phyloP scores from a whole-genome alignment of 2,797 vertebrate genomes.

The Cirrhinus mrigala region DNA sequence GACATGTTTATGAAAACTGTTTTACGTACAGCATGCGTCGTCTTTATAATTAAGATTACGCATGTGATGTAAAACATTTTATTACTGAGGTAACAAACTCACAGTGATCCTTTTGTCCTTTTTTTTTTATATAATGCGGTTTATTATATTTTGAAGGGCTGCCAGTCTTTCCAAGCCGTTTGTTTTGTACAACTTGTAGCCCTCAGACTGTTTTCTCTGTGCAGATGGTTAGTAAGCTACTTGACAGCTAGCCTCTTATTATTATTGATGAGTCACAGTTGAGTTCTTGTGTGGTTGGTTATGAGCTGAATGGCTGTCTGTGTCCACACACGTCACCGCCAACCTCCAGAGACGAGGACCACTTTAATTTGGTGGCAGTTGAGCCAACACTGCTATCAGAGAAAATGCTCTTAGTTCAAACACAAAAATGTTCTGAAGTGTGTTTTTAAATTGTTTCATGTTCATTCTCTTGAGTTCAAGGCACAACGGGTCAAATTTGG shows the following conservation, averaged over 20 bases:
- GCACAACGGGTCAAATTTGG: not conserved
- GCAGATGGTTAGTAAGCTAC: not conserved
- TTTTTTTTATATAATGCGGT: not conserved
- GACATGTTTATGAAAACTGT: too few relatives aligned
- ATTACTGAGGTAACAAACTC: not conserved
- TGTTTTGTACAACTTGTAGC: not conserved
- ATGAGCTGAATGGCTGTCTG: slow-evolving; percentile 37
- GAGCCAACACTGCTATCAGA: not conserved
- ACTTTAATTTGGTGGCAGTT: not conserved
- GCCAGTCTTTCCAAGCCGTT: not conserved
- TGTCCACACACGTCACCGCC: slow-evolving; percentile 5
- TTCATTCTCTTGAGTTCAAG: not conserved
- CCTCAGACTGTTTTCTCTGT: not conserved
- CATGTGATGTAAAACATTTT: not conserved
- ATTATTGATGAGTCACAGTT: slow-evolving; percentile 26
- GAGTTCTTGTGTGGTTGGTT: slow-evolving; percentile 27
- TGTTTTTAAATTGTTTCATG: not conserved
- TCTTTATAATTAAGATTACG: not conserved
- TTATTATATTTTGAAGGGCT: not conserved
- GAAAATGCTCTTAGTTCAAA: not conserved
- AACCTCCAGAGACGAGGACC: not conserved
- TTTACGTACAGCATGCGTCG: too few relatives aligned
- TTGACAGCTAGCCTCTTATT: slow-evolving; percentile 22
- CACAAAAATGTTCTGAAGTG: not conserved
- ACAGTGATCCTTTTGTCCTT: not conserved